These are phyloP conservation scores for Larimichthys polyactis DNA, from an alignment of 2,113 vertebrate genomes.

Conservation along the genomic window DNA sequence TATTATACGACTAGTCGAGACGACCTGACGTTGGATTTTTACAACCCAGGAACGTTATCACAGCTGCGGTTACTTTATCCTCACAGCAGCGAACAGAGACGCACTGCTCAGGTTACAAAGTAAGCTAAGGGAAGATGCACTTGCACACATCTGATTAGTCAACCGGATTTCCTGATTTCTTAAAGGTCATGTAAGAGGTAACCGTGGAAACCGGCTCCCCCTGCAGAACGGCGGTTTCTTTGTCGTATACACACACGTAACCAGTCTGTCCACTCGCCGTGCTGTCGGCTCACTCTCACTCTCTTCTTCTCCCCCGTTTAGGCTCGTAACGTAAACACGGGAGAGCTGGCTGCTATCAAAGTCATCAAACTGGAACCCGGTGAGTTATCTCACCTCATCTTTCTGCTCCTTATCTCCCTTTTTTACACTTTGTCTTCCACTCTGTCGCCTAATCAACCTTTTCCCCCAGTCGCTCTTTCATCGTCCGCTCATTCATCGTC, in stretches of 20 bases:
- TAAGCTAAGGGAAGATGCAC: background rate
- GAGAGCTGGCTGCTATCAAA: constrained; percentile 97
- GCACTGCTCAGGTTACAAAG: background rate
- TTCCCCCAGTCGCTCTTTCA: background rate
- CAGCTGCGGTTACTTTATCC: background rate
- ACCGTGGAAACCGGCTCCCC: too few relatives aligned
- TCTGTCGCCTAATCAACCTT: background rate
- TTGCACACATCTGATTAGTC: background rate
- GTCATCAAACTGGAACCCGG: constrained; percentile 99
- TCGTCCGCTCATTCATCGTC: background rate
- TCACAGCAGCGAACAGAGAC: background rate
- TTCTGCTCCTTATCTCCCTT: background rate
- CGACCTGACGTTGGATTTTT: too few relatives aligned
- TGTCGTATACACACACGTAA: background rate
- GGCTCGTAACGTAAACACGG: constrained; percentile 93
- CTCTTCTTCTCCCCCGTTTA: constrained; percentile 59
- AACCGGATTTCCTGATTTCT: background rate
- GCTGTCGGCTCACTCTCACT: background rate
- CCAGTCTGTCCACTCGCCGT: too few relatives aligned
- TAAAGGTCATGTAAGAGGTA: background rate
- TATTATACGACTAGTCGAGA: background rate
- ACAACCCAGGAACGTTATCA: background rate
- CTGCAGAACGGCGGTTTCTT: background rate
- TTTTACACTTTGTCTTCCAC: background rate
- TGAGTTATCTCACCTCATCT: constrained; percentile 77